A percentile compares a stretch with the other conserved stretches of the same genome.
Conservation (phyloP, 2,888 invertebrate species). For the Pteria penguin region DNA sequence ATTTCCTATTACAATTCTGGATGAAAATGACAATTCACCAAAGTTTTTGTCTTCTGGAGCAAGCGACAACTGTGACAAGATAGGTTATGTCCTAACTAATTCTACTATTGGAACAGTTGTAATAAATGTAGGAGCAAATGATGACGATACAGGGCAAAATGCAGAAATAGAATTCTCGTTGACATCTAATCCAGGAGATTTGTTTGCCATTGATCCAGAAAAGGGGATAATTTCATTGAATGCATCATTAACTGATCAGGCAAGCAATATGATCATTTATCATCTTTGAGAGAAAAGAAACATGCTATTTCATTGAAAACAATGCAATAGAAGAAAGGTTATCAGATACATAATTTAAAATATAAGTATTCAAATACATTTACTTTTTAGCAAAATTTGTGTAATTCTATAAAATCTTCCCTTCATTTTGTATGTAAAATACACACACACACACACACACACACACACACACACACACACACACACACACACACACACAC, state of each 20-base stretch:
- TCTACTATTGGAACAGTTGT: slow-evolving; percentile 34
- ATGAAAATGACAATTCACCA: slow-evolving; percentile 67
- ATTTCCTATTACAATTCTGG: slow-evolving; percentile 82
- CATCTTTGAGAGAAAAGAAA: too few species aligned
- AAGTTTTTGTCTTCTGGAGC: slow-evolving; percentile 57
- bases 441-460: too few species aligned
- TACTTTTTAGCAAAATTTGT: too few species aligned
- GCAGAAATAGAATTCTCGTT: slow-evolving; percentile 81
- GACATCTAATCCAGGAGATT: slow-evolving; percentile 89
- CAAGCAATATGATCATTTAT: too few species aligned
- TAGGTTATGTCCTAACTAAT: not conserved
- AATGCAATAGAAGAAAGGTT: too few species aligned
- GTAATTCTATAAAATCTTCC: too few species aligned
- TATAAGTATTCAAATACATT: too few species aligned
- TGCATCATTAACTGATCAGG: slow-evolving; percentile 85
- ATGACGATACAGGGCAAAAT: slow-evolving; percentile 95
- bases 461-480: too few species aligned
- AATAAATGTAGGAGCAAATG: slow-evolving; percentile 92
- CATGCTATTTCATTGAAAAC: too few species aligned
- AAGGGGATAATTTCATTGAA: slow-evolving; percentile 97
- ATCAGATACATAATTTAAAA: too few species aligned
- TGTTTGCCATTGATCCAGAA: slow-evolving; percentile 97
- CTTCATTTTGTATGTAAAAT: too few species aligned
- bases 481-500: too few species aligned
- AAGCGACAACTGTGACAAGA: slow-evolving; percentile 38